Conservation (phyloP, 2,888 invertebrate genomes). For the Lymantria dispar region DNA sequence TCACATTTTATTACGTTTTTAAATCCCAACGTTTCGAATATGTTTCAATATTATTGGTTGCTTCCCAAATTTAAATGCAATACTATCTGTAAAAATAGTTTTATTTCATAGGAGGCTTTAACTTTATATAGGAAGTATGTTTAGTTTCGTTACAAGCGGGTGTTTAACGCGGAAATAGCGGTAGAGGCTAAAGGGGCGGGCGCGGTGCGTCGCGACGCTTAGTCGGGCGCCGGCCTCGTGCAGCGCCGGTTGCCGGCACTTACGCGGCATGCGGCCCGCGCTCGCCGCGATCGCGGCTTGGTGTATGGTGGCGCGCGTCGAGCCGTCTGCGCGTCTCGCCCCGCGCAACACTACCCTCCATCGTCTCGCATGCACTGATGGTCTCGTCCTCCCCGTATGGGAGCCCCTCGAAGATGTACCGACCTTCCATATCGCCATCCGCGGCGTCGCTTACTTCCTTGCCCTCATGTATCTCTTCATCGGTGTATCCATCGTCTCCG, state of each 20-base stretch:
- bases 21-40: too few species aligned
- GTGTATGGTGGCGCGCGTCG: conserved; percentile 71
- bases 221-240: conserved; percentile 78
- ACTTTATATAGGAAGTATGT: conserved; percentile 9
- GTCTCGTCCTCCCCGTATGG: conserved; percentile 95
- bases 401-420: conserved; percentile 89
- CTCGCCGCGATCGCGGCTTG: conserved; percentile 69
- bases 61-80: too few species aligned
- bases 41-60: too few species aligned
- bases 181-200: conserved; percentile 37
- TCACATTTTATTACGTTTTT: too few species aligned
- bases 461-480: conserved; percentile 97
- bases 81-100: too few species aligned
- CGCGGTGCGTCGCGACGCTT: conserved; percentile 57
- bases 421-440: conserved; percentile 88
- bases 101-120: background rate
- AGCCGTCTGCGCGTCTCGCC: conserved; percentile 62
- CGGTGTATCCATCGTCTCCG: conserved; percentile 99
- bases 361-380: conserved; percentile 87
- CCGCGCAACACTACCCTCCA: conserved; percentile 63
- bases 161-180: conserved; percentile 23
- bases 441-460: conserved; percentile 95
- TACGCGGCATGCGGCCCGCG: conserved; percentile 78
- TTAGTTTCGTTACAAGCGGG: conserved; percentile 17
- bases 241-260: conserved; percentile 74